A percentile compares a stretch with the other conserved stretches of the same genome.
These are phyloP conservation scores for Heliconius hortense DNA, from an alignment of 2,888 invertebrate genomes.

Conservation along the genomic window DNA sequence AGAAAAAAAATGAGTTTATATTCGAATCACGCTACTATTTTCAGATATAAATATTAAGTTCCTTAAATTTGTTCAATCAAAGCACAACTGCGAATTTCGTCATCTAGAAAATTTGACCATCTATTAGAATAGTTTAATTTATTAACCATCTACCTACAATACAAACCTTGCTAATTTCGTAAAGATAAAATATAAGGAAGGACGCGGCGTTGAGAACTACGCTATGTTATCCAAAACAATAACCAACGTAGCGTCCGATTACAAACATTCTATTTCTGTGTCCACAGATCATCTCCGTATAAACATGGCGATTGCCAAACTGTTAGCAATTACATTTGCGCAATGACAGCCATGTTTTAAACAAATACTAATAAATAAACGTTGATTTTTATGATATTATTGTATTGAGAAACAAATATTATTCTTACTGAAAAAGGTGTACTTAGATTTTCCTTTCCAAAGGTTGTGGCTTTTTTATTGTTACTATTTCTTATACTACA, in stretches of 20 bases:
- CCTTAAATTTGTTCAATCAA: not conserved
- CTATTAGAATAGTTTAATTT: too few species aligned
- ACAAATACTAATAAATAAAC: not conserved
- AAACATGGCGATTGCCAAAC: slow-evolving; percentile 15
- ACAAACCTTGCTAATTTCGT: not conserved
- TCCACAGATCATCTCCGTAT: slow-evolving; percentile 18
- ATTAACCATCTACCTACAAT: not conserved
- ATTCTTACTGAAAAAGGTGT: too few species aligned
- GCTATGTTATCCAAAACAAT: not conserved
- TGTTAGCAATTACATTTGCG: slow-evolving; percentile 13
- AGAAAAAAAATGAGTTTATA: not conserved
- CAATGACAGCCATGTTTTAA: slow-evolving; percentile 4
- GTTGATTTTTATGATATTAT: not conserved
- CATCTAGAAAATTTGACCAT: not conserved
- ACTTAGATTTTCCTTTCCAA: too few species aligned
- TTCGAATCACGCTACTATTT: not conserved
- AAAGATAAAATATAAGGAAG: not conserved
- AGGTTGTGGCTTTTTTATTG: too few species aligned
- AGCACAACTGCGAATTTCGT: too few species aligned
- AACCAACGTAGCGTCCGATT: not conserved
- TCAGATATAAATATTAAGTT: not conserved
- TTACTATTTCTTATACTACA: too few species aligned
- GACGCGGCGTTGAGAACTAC: not conserved
- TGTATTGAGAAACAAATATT: too few species aligned
- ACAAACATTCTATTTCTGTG: slow-evolving; percentile 22